Percentiles rank a stretch among this genome's conserved stretches.
These are phyloP conservation scores for Amphipyra tragopoginis DNA, from an alignment of 2,888 invertebrate genomes.

Conservation along the genomic window DNA sequence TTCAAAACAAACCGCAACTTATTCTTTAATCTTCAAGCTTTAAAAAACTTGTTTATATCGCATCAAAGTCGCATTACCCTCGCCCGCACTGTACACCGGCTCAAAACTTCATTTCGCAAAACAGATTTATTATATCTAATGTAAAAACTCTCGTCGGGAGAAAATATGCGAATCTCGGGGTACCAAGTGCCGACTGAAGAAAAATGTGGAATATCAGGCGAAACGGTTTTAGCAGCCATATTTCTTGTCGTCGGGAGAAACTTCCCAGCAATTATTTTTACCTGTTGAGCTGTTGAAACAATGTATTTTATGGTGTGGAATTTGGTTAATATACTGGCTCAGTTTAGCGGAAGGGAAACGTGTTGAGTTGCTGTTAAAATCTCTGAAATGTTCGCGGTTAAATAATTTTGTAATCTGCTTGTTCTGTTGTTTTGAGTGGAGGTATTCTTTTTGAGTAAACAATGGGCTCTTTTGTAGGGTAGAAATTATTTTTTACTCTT, in stretches of 20 bases:
- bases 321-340: conserved; percentile 70
- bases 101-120: conserved; percentile 65
- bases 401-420: conserved; percentile 58
- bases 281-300: conserved; percentile 75
- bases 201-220: conserved; percentile 66
- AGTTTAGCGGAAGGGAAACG: conserved; percentile 69
- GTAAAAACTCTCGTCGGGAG: conserved; percentile 65
- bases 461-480: conserved; percentile 45
- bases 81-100: conserved; percentile 48
- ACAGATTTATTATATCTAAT: conserved; percentile 71
- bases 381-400: conserved; percentile 52
- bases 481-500: conserved; percentile 50
- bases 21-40: conserved; percentile 42
- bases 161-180: conserved; percentile 66
- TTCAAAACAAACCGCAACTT: conserved; percentile 22
- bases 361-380: conserved; percentile 63
- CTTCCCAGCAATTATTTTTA: conserved; percentile 73
- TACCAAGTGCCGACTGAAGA: conserved; percentile 51
- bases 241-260: conserved; percentile 64
- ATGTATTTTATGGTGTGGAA: conserved; percentile 71
- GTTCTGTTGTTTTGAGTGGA: conserved; percentile 38
- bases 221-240: conserved; percentile 56
- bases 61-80: conserved; percentile 57
- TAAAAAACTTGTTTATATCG: conserved; percentile 51
- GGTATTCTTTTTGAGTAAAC: conserved; percentile 42